These are phyloP conservation scores for Acanthococcus lagerstroemiae DNA, from an alignment of 2,888 invertebrate species.

Conservation along the genomic window DNA sequence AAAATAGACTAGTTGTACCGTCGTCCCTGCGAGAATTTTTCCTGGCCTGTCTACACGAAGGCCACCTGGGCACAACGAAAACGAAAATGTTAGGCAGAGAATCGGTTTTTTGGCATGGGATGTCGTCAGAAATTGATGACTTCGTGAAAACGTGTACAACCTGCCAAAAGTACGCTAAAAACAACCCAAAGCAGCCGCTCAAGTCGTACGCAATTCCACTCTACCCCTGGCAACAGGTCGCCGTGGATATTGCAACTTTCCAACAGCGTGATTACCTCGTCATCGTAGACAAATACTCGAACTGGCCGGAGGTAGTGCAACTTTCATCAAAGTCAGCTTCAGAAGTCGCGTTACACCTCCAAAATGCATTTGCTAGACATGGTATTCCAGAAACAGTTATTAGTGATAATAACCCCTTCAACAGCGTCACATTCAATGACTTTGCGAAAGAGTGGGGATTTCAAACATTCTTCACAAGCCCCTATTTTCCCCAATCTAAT, in stretches of 20 bases:
- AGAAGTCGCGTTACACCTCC: background rate
- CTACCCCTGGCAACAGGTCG: background rate
- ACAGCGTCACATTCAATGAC: background rate
- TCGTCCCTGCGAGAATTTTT: background rate
- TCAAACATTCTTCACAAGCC: background rate
- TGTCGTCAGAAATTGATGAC: background rate
- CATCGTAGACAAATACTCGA: background rate
- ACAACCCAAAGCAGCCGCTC: background rate
- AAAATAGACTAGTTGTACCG: background rate
- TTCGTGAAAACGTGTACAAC: background rate
- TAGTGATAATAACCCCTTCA: background rate
- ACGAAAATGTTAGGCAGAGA: background rate
- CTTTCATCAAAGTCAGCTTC: background rate
- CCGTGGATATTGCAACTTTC: background rate
- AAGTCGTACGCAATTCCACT: background rate
- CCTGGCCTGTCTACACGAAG: background rate
- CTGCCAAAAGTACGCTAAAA: constrained; percentile 6
- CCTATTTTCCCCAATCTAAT: background rate
- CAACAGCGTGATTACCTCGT: background rate
- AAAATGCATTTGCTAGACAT: background rate
- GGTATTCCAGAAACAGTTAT: background rate
- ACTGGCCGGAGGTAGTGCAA: background rate
- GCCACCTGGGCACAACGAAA: background rate
- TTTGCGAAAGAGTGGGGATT: constrained; percentile 1
- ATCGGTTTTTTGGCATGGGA: background rate